A percentile compares a stretch with the other conserved stretches of the same genome.
These are phyloP conservation scores for Congeria kusceri DNA, from an alignment of 2,888 invertebrate species.

Conservation along the genomic window DNA sequence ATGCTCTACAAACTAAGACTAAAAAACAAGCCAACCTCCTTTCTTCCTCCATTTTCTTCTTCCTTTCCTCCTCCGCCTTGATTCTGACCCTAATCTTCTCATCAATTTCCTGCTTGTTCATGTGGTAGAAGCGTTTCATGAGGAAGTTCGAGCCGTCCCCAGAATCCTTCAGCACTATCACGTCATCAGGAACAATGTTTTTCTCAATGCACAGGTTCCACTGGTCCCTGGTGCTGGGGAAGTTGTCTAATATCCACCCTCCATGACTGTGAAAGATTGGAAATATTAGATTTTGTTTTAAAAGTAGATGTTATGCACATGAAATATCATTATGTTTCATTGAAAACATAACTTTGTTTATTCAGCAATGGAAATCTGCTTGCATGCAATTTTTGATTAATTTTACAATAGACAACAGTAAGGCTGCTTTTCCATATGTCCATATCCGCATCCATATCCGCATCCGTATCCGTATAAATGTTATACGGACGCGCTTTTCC, in stretches of 20 bases:
- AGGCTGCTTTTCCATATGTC: too few relatives aligned
- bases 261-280: constrained; percentile 74
- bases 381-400: too few relatives aligned
- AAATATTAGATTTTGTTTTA: too few relatives aligned
- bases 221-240: constrained; percentile 83
- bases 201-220: constrained; percentile 83
- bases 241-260: constrained; percentile 85
- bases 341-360: too few relatives aligned
- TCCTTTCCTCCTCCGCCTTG: constrained; percentile 76
- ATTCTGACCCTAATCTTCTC: constrained; percentile 72
- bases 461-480: too few relatives aligned
- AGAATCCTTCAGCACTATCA: constrained; percentile 82
- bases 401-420: too few relatives aligned
- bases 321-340: too few relatives aligned
- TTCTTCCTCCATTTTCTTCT: constrained; percentile 72
- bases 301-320: too few relatives aligned
- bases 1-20: background rate
- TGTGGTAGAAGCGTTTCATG: constrained; percentile 79
- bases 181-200: constrained; percentile 83
- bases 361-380: too few relatives aligned
- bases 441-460: too few relatives aligned
- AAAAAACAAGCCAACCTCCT: constrained; percentile 70
- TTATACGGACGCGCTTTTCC: too few relatives aligned
- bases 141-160: constrained; percentile 79
- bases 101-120: constrained; percentile 79